phyloP scores from a whole-genome alignment of 2,797 vertebrate genomes.

The Gymnothorax reevesii region DNA sequence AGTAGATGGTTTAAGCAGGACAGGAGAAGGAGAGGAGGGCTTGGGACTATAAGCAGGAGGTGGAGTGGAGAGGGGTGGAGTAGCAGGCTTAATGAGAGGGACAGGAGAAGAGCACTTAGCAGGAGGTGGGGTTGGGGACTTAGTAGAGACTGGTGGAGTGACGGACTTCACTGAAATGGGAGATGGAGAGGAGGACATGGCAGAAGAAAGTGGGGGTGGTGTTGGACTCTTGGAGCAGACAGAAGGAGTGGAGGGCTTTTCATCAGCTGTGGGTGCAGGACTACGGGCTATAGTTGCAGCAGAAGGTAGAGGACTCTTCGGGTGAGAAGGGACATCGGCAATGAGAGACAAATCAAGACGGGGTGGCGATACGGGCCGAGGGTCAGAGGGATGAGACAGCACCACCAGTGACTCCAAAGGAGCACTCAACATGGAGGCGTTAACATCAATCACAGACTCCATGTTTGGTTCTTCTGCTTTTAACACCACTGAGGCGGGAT shows the following conservation, averaged over 20 bases:
- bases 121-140: slow-evolving; percentile 20
- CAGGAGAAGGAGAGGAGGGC: slow-evolving; percentile 39
- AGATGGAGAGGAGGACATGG: slow-evolving; percentile 20
- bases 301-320: slow-evolving; percentile 35
- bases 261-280: slow-evolving; percentile 45
- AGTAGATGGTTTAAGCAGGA: slow-evolving; percentile 35
- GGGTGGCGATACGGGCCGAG: slow-evolving; percentile 31
- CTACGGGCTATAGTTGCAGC: slow-evolving; percentile 30
- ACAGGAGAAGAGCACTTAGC: slow-evolving; percentile 45
- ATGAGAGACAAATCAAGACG: neutral
- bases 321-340: neutral
- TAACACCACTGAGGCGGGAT: slow-evolving; percentile 33
- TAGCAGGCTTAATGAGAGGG: slow-evolving; percentile 35
- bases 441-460: slow-evolving; percentile 58
- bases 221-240: neutral
- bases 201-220: slow-evolving; percentile 1
- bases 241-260: slow-evolving; percentile 44
- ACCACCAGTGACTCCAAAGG: slow-evolving; percentile 57
- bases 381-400: slow-evolving; percentile 55
- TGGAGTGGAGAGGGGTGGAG: slow-evolving; percentile 24
- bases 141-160: neutral
- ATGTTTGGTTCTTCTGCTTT: slow-evolving; percentile 56
- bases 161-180: neutral
- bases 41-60: slow-evolving; percentile 36
- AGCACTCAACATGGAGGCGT: slow-evolving; percentile 57